Percentiles rank a stretch among this genome's conserved stretches.
Conservation (phyloP, 2,797 vertebrate genomes). For the Kryptolebias ocellatus region DNA sequence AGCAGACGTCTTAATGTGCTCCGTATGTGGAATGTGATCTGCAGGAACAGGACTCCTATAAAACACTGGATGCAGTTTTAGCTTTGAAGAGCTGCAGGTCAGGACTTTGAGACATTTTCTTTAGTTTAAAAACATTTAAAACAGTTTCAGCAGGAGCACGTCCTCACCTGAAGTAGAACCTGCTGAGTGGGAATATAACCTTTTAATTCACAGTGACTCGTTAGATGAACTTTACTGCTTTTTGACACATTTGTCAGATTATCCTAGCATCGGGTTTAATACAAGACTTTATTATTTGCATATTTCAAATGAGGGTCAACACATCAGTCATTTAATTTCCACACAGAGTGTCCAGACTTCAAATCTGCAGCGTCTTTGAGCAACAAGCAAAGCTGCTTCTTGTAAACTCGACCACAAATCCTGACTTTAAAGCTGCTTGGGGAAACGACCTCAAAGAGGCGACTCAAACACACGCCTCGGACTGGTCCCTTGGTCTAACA, state of each 20-base stretch:
- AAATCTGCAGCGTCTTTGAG: constrained; percentile 31
- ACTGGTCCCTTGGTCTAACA: constrained; percentile 73
- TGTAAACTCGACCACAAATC: constrained; percentile 45
- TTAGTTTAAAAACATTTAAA: background rate
- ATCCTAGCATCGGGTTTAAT: constrained; percentile 41
- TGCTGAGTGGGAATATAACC: too few relatives aligned
- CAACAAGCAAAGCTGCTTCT: constrained; percentile 41
- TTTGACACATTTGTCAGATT: background rate
- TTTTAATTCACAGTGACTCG: too few relatives aligned
- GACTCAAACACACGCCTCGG: constrained; percentile 54
- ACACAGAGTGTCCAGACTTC: constrained; percentile 55
- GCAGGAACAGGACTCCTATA: constrained; percentile 49
- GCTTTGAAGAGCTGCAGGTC: constrained; percentile 18
- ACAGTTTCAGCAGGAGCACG: too few relatives aligned
- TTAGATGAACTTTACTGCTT: too few relatives aligned
- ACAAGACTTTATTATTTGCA: constrained; percentile 83
- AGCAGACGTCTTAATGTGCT: constrained; percentile 68
- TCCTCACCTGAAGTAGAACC: too few relatives aligned
- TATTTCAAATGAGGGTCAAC: constrained; percentile 71
- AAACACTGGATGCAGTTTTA: constrained; percentile 63
- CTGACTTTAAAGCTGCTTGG: constrained; percentile 69
- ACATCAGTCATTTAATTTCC: constrained; percentile 51
- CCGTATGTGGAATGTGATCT: constrained; percentile 83
- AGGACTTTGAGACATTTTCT: constrained; percentile 19
- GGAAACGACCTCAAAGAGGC: constrained; percentile 36